Conservation (phyloP, 2,113 vertebrate species). For the Limnothrissa miodon region DNA sequence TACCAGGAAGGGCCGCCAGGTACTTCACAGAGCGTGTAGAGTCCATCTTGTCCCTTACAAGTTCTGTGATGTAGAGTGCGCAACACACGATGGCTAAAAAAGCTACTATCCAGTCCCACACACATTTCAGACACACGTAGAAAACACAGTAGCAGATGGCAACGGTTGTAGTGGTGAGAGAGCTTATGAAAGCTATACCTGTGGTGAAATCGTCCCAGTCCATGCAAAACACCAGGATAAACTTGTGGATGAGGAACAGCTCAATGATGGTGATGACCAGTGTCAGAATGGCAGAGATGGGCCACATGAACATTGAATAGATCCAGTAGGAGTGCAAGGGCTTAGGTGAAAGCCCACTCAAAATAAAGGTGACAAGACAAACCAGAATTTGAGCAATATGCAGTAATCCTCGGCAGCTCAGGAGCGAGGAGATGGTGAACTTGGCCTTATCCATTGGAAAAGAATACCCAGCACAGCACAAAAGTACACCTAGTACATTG, state of each 20-base stretch:
- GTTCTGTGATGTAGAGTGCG: conserved; percentile 68
- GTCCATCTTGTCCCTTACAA: conserved; percentile 68
- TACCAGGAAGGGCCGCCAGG: conserved; percentile 75
- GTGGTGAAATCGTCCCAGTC: conserved; percentile 82
- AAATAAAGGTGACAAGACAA: conserved; percentile 52
- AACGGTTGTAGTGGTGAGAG: conserved; percentile 75
- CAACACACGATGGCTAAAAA: conserved; percentile 68
- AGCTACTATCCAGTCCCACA: conserved; percentile 63
- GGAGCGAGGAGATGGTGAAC: conserved; percentile 50
- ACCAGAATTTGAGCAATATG: conserved; percentile 62
- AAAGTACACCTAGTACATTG: background rate
- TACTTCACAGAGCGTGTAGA: conserved; percentile 69
- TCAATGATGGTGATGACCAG: conserved; percentile 76
- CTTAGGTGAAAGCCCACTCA: conserved; percentile 46
- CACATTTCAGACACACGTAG: conserved; percentile 55
- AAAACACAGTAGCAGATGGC: conserved; percentile 70
- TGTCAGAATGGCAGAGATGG: conserved; percentile 73
- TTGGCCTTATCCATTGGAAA: conserved; percentile 24
- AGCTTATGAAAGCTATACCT: conserved; percentile 76
- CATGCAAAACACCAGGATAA: conserved; percentile 69
- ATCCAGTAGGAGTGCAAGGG: conserved; percentile 56
- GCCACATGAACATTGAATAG: conserved; percentile 82
- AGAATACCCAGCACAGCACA: background rate
- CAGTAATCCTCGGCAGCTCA: conserved; percentile 47
- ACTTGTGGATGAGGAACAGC: conserved; percentile 64